Evolutionary conservation across 2,888 invertebrate genomes (phyloP), one percentile per base, ranked within the genome.

Genomic region (Diplolepis rosae): DNA sequence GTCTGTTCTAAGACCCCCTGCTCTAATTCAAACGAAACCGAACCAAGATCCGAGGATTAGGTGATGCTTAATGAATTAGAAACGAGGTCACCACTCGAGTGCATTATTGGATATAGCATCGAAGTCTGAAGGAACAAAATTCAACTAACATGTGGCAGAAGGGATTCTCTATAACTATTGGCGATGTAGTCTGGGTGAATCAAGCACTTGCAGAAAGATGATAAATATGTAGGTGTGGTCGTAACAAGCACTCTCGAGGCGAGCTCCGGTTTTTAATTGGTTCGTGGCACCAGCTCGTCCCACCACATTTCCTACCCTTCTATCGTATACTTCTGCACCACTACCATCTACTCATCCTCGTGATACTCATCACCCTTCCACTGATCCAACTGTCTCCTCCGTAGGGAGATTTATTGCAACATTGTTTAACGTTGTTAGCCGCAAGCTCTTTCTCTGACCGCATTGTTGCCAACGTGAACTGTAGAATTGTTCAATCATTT

Each of bases 191-290:
- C 32, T 32, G 30, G 65, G 18, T 45, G 73, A 68, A 74, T 80
- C 77, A 77, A 82, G 82, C 77, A 77, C 79, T 79, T 66, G 78
- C 75, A 74, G 81, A 83, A 84, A 86, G 84, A 86, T 85, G 85
- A 86, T 85, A 85, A 85, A 85, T 84, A 84, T 79, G 80, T 77
- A 80, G 80, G 82, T 79, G 82, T 78, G 80, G 79, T 80, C 82
- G 83, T 86, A 85, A 85, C 84, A 85, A 85, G 85, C 81, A 80
- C 83, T 83, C 83, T 84, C 80, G 81, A 84, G 84, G 78, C 75
- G 73, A 77, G 74, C 70, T 71, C 72, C 71, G 70, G 73, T 76
- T 76, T 79, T 79, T 76, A 74, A 77, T 77, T 78, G 74, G 75
- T 72, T 72, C 70, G 72, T 72, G 70, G 78, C 71, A 69, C 77